Evolutionary conservation across 2,888 invertebrate genomes (phyloP), one percentile per base, ranked within the genome.

Genomic region (Odontothrips loti): DNA sequence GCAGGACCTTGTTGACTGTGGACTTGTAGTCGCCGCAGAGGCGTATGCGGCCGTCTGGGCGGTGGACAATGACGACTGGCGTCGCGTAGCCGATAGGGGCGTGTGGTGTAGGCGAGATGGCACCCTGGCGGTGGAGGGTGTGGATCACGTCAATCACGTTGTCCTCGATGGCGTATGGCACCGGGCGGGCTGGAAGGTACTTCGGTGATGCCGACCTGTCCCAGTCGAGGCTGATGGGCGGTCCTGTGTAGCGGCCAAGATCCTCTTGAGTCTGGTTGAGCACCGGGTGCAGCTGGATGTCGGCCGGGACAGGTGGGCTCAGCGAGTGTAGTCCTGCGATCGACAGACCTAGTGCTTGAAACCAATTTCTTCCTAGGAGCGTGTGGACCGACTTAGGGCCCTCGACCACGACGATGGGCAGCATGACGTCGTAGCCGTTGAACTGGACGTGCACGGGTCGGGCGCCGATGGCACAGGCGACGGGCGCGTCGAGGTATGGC

Each of bases 151-250:
- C 63, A 6, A 63, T 20, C 15, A 63, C 63, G 63, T 11, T 20
- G 63, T 63, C 63, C 63, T 63, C 15, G 6, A 63, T 63, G 63
- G 63, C 63, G 63, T 63, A 20, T 11, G 63, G 15, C 63, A 63
- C 63, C 15, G 63, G 63, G 63, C 63, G 63, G 15, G 63, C 63
- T 11, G 63, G 63, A 20, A 63, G 11, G 20, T 63, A 63, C 20
- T 20, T 63, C 6, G 63, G 63, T 20, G 63, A 20, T 6, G 63
- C 63, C 15, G 15, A 17, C 63, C 20, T 63, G 63, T 63, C 63
- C 63, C 63, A 63, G 63, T 63, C 63, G 63, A 63, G 63, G 15
- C 20, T 63, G 63, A 63, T 63, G 63, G 63, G 63, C 20, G 63
- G 63, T 6, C 63, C 63, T 20, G 10, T 63, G 63, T 15, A 63